phyloP scores from a whole-genome alignment of 2,113 vertebrate genomes.

The Cyanoramphus novaezelandiae region DNA sequence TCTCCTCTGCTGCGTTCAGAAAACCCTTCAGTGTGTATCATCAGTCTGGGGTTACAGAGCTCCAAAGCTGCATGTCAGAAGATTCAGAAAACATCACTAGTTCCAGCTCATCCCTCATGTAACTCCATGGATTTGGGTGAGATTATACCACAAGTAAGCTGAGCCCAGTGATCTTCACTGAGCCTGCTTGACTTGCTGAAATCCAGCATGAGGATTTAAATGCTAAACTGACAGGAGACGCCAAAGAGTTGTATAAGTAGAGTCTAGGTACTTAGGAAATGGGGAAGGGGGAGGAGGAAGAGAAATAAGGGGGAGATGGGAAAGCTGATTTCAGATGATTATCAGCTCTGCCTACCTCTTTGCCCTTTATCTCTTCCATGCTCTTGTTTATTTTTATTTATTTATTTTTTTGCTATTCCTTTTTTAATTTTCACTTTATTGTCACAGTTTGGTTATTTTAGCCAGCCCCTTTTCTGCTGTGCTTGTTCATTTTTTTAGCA shows the following conservation, averaged over 20 bases:
- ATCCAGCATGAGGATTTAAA: not conserved
- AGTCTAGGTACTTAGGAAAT: not conserved
- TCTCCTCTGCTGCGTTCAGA: not conserved
- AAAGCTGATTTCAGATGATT: not conserved
- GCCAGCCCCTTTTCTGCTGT: not conserved
- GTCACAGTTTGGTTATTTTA: not conserved
- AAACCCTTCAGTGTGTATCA: conserved; percentile 33
- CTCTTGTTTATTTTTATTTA: not conserved
- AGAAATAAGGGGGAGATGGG: not conserved
- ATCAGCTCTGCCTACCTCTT: not conserved
- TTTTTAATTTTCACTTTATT: not conserved
- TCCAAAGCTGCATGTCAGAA: conserved; percentile 32
- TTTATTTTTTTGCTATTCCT: not conserved
- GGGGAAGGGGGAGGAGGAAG: not conserved
- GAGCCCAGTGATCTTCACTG: not conserved
- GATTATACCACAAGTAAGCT: not conserved
- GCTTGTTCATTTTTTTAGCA: not conserved
- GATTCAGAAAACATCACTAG: not conserved
- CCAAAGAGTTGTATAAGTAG: not conserved
- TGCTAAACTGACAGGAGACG: not conserved
- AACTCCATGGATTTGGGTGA: conserved; percentile 7
- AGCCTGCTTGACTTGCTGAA: not conserved
- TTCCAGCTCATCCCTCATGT: not conserved
- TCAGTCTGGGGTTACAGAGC: conserved; percentile 47
- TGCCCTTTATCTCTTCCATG: not conserved